Base-by-base conservation (phyloP, 2,113 vertebrate species). In the Phyllostomus discolor region DNA sequence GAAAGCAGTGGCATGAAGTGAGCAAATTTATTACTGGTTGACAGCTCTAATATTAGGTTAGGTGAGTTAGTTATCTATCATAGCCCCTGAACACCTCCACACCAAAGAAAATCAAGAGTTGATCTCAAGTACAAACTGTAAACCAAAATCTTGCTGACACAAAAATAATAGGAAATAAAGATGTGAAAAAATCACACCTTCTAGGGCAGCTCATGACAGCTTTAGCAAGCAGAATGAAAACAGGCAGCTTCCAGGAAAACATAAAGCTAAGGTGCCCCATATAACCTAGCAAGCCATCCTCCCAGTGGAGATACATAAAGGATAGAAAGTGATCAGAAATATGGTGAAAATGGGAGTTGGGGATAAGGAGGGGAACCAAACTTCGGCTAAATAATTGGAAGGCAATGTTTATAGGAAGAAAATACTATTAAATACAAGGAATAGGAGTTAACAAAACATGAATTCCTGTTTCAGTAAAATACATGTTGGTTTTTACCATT, bases 61-160 rank as follows among this genome's bases (percentile, higher is more conserved):
- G 20, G 2, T 91, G 26, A 66, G 3, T 82, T 73, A 78, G 38
- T 66, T 57, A 79, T 54, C 50, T 46, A 48, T 59, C 46, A 33
- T 81, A 57, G n/a, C 5, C 46, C 67, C 67, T 46, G 84, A 76
- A 38, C 4, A 70, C 31, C 28, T 76, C 24, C 8, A 31, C 43
- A 26, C 46, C 91, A 96, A 82, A 80, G 57, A 78, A 93, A 89
- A 66, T 54, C 48, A 81, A 90, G 50, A 87, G 20, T 78, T 69
- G 52, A 66, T 43, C 80, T 95, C 43, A 80, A 78, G 43, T 73
- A 64, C n/a, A 92, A 54, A 70, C 26, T 50, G 6, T 95, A 78
- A 72, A 73, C 66, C 67, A 76, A 94, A 83, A 66, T 81, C 17
- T 38, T 35, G 38, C 67, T 35, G 28, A 52, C 50, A 85, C 59